phyloP scores from a whole-genome alignment of 2,888 invertebrate species.

The Drosophila stalkeri region DNA sequence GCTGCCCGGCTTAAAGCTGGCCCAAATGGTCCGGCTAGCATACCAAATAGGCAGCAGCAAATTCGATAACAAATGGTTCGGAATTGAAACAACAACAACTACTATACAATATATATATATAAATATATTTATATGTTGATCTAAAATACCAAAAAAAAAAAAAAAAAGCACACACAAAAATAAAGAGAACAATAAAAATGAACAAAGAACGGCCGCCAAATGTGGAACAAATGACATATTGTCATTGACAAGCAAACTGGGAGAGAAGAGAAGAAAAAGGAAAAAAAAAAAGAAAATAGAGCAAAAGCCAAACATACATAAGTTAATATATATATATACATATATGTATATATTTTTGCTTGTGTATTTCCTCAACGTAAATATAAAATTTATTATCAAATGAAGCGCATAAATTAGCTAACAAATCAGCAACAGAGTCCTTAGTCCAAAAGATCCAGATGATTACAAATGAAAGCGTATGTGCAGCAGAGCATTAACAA shows the following conservation, averaged over 20 bases:
- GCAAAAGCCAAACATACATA: slow-evolving; percentile 23
- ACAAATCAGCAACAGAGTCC: slow-evolving; percentile 65
- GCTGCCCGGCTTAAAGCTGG: slow-evolving; percentile 30
- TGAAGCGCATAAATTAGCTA: slow-evolving; percentile 78
- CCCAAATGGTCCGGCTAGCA: slow-evolving; percentile 44
- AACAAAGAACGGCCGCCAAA: slow-evolving; percentile 58
- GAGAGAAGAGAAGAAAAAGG: slow-evolving; percentile 13
- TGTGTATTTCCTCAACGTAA: slow-evolving; percentile 70
- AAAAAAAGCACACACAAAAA: background rate
- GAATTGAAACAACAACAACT: slow-evolving; percentile 68
- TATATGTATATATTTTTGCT: slow-evolving; percentile 36
- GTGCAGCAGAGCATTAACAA: slow-evolving; percentile 4
- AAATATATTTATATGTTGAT: slow-evolving; percentile 47
- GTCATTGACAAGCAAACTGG: slow-evolving; percentile 60
- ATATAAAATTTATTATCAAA: slow-evolving; percentile 81
- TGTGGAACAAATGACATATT: slow-evolving; percentile 77
- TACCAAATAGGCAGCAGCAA: slow-evolving; percentile 71
- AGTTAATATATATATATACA: background rate
- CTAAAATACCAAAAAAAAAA: slow-evolving; percentile 21
- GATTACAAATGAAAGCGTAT: slow-evolving; percentile 54
- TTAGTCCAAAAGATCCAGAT: slow-evolving; percentile 41
- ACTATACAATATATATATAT: slow-evolving; percentile 44
- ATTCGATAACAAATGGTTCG: slow-evolving; percentile 79
- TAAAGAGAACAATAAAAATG: slow-evolving; percentile 32
- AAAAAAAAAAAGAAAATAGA: slow-evolving; percentile 24